A percentile compares a stretch with the other conserved stretches of the same genome.
These are phyloP conservation scores for Tuberolachnus salignus DNA, from an alignment of 2,888 invertebrate species.

Conservation along the genomic window DNA sequence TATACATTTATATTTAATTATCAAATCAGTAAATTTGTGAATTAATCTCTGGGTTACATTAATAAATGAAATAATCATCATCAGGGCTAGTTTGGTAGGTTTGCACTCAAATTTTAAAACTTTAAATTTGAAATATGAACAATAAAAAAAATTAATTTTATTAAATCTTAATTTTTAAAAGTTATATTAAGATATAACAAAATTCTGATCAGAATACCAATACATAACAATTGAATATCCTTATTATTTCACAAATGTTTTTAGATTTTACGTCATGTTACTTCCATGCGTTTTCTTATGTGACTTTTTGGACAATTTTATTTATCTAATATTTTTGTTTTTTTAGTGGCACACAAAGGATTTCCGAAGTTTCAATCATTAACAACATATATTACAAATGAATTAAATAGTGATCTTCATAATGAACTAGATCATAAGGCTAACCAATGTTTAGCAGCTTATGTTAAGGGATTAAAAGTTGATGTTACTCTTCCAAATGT, in stretches of 20 bases:
- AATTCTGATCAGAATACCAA: no score
- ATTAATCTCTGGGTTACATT: no score
- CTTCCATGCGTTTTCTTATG: background rate
- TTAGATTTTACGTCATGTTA: no score
- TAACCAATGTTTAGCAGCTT: constrained; percentile 61
- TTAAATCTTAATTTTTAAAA: no score
- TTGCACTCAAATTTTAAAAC: no score
- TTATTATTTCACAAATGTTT: background rate
- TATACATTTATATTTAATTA: no score
- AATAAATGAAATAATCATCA: no score
- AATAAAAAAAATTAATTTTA: no score
- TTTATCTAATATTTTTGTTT: constrained; percentile 57
- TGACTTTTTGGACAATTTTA: background rate
- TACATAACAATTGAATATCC: background rate
- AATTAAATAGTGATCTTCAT: background rate
- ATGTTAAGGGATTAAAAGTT: constrained; percentile 65
- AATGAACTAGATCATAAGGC: background rate
- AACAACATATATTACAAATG: constrained; percentile 13
- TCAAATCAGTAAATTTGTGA: no score
- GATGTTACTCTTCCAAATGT: constrained; percentile 64
- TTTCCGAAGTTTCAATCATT: constrained; percentile 70
- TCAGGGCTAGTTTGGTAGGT: no score
- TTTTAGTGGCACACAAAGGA: constrained; percentile 77
- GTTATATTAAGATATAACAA: no score
- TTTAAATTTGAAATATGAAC: no score